A percentile compares a stretch with the other conserved stretches of the same genome.
phyloP scores from a whole-genome alignment of 2,113 vertebrate species.

The Antechinus stuartii region DNA sequence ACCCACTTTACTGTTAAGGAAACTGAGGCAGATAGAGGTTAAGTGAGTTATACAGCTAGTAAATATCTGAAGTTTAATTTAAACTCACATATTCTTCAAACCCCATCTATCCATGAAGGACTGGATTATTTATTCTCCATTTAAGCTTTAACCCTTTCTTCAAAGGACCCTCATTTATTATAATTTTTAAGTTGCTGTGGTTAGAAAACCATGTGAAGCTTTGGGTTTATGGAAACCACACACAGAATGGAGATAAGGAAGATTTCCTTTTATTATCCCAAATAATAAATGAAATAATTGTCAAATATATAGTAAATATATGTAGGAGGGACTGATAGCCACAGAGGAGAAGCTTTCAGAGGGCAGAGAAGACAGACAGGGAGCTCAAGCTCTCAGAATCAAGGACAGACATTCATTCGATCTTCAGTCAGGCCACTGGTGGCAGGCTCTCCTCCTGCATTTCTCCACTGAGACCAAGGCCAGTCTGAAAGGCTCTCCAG shows the following conservation, averaged over 20 bases:
- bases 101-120: neutral
- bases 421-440: too few relatives aligned
- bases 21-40: neutral
- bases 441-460: too few relatives aligned
- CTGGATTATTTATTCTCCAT: neutral
- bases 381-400: too few relatives aligned
- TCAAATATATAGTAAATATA: neutral
- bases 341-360: too few relatives aligned
- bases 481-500: too few relatives aligned
- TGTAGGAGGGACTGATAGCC: neutral
- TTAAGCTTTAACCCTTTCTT: neutral
- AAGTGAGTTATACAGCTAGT: neutral
- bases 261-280: neutral
- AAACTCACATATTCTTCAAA: neutral
- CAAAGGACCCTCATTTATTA: neutral
- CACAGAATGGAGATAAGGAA: neutral
- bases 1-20: neutral
- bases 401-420: too few relatives aligned
- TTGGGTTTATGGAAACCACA: neutral
- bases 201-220: neutral
- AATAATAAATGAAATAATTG: neutral
- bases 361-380: too few relatives aligned
- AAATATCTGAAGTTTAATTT: neutral
- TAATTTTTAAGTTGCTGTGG: neutral
- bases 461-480: too few relatives aligned